Evolutionary conservation across 2,888 invertebrate species (phyloP), one percentile per base, ranked within the genome.

Genomic region (Rhagonycha lutea): DNA sequence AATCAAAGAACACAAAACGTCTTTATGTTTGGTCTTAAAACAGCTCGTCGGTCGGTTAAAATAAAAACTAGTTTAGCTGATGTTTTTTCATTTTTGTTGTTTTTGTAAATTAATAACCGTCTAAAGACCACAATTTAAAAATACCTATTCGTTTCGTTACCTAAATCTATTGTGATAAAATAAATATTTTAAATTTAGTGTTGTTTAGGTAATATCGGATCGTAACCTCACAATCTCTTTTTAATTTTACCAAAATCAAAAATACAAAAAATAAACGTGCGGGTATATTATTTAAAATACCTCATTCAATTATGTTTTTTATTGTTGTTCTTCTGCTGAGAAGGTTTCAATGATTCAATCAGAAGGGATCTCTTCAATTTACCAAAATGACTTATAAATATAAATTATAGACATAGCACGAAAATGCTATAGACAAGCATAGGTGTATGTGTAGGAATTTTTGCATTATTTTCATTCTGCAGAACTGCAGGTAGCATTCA

Each of bases 381-480:
- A n/a, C 47, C n/a, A 47, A 47, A 47, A 12, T 47, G 47, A 47
- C 47, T n/a, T 47, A 47, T 47, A 47, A 47, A 47, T n/a, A 47
- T 47, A 47, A 47, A n/a, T 47, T 47, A 47, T 47, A 47, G 47
- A 47, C 26, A 26, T 4, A 26, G 26, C 26, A 5, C 7, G 7
- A 5, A 26, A 26, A 26, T 26, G 26, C 5, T 26, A 26, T 26
- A 26, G 26, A 26, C 47, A 47, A 47, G n/a, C 47, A n/a, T 47
- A 47, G 47, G n/a, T 47, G 47, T n/a, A 4, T 26, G 47, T 47
- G 47, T 47, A 47, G 47, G 47, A 47, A 47, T 47, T 47, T 47
- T 47, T 47, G 47, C 47, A 47, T 47, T 74, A 74, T 74, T 74
- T 70, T 61, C 68, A 29, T 32, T 63, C n/a, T 71, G 67, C 60